Conservation (phyloP, 2,113 vertebrate species). For the Agapornis roseicollis region DNA sequence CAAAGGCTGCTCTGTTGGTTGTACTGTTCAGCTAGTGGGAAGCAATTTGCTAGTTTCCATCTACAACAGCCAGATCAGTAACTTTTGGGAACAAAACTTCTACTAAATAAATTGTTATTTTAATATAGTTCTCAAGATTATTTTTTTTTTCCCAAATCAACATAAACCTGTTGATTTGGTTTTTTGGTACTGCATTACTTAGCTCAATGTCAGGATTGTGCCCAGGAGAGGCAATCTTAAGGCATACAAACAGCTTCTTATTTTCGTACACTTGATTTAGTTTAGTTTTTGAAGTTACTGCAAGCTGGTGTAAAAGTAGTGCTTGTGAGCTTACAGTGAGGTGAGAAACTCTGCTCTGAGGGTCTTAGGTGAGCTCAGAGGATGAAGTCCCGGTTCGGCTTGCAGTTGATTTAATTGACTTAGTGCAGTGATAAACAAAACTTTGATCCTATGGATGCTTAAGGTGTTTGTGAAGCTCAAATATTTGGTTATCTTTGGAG, state of each 20-base stretch:
- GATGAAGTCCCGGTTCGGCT: not conserved
- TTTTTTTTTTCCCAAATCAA: not conserved
- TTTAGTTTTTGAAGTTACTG: not conserved
- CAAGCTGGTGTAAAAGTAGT: not conserved
- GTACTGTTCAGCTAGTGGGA: not conserved
- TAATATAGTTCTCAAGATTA: not conserved
- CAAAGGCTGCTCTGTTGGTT: not conserved
- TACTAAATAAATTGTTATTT: not conserved
- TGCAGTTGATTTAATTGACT: slow-evolving; percentile 33
- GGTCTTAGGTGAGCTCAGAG: not conserved
- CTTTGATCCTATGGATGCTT: slow-evolving; percentile 37
- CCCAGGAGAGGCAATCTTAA: not conserved
- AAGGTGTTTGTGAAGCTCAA: slow-evolving; percentile 41
- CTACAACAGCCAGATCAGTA: not conserved
- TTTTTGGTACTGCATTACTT: not conserved
- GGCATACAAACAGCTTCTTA: not conserved
- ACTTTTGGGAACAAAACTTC: not conserved
- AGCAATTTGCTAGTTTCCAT: not conserved
- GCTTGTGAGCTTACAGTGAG: not conserved
- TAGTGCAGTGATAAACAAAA: slow-evolving; percentile 40
- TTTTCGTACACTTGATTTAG: not conserved
- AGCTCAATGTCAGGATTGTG: not conserved
- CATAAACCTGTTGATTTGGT: not conserved
- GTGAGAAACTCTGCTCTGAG: not conserved
- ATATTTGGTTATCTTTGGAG: slow-evolving; percentile 25